Evolutionary conservation across 2,797 vertebrate species (phyloP).

Genomic region (Sarcophilus harrisii): DNA sequence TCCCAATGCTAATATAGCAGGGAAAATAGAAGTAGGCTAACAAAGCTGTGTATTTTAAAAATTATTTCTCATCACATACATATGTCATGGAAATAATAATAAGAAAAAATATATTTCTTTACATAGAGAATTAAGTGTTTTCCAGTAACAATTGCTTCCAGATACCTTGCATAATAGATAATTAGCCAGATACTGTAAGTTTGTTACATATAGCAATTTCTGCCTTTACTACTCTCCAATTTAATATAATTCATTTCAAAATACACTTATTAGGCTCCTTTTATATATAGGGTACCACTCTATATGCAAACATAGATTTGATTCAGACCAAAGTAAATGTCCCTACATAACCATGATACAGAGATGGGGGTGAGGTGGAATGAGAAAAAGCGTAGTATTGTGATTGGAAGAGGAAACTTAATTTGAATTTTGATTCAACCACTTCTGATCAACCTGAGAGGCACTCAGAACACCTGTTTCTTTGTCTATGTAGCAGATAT

Average conservation of each 20-base stretch:
- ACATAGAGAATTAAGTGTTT: background rate
- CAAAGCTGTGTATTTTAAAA: background rate
- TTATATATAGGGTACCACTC: background rate
- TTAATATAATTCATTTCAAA: background rate
- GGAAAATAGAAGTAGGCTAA: background rate
- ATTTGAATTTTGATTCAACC: background rate
- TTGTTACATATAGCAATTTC: background rate
- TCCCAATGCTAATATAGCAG: background rate
- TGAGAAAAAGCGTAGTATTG: background rate
- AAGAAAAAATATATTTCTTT: background rate
- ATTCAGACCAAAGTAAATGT: background rate
- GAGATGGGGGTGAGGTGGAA: background rate
- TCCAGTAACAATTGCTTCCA: background rate
- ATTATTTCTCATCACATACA: background rate
- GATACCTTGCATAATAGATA: background rate
- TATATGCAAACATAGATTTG: background rate
- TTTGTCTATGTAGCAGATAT: background rate
- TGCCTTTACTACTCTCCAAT: background rate
- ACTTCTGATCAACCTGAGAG: background rate
- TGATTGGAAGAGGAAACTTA: background rate
- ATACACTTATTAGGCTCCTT: background rate
- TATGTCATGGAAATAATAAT: background rate
- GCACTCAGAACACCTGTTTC: background rate
- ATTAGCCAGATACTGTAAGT: background rate
- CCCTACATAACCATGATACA: background rate